Percentiles rank a stretch among this genome's conserved stretches.
phyloP scores from a whole-genome alignment of 1,140 invertebrate species.

The Calephelis virginiensis region DNA sequence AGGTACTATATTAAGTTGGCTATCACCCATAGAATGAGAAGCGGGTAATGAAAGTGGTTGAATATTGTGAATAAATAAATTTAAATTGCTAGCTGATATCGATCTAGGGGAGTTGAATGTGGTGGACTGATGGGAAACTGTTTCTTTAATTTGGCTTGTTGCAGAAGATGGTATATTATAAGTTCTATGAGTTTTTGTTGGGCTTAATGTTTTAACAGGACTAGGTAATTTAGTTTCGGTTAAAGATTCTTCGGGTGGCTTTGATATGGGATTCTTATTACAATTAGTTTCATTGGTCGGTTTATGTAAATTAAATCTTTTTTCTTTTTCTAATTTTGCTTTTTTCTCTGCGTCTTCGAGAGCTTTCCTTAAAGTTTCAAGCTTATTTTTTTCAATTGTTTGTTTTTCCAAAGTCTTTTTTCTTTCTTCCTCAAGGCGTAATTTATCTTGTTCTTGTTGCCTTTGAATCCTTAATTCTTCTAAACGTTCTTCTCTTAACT shows the following conservation, averaged over 20 bases:
- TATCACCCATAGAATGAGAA: slow-evolving; percentile 32
- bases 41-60: slow-evolving; percentile 54
- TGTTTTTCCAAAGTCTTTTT: slow-evolving; percentile 80
- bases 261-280: slow-evolving; percentile 32
- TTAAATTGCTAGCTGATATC: slow-evolving; percentile 57
- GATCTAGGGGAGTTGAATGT: slow-evolving; percentile 67
- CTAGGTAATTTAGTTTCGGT: slow-evolving; percentile 27
- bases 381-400: slow-evolving; percentile 78
- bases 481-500: slow-evolving; percentile 81
- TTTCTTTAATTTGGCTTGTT: slow-evolving; percentile 61
- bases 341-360: slow-evolving; percentile 81
- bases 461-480: slow-evolving; percentile 84
- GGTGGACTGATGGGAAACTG: slow-evolving; percentile 58
- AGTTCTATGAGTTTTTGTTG: slow-evolving; percentile 64
- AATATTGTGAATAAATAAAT: slow-evolving; percentile 69
- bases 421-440: slow-evolving; percentile 80
- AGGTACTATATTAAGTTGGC: slow-evolving; percentile 70
- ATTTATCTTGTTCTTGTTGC: slow-evolving; percentile 82
- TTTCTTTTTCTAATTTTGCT: slow-evolving; percentile 79
- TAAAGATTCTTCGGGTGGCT: slow-evolving; percentile 16
- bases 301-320: slow-evolving; percentile 61
- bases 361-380: slow-evolving; percentile 80
- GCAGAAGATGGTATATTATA: slow-evolving; percentile 66
- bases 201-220: slow-evolving; percentile 51
- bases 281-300: slow-evolving; percentile 37